A percentile compares a stretch with the other conserved stretches of the same genome.
Conservation (phyloP, 1,140 invertebrate genomes). For the Dinoponera quadriceps region DNA sequence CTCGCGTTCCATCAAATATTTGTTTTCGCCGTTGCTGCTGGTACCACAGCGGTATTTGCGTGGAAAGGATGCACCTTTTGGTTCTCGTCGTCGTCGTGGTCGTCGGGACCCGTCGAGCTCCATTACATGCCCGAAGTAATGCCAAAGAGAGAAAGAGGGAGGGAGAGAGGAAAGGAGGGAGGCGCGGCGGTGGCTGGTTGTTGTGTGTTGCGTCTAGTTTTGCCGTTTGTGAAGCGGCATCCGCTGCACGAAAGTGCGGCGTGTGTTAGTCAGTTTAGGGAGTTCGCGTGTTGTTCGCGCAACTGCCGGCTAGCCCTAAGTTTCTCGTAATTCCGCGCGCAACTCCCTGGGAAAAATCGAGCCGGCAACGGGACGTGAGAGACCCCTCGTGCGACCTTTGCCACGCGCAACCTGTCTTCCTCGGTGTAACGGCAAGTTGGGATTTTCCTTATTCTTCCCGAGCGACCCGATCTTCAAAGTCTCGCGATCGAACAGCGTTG, state of each 20-base stretch:
- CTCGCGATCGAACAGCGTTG: no score
- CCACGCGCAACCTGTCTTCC: not conserved
- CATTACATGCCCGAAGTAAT: conserved; percentile 56
- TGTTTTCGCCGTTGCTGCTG: conserved; percentile 39
- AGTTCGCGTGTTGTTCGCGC: conserved; percentile 48
- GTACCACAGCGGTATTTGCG: conserved; percentile 47
- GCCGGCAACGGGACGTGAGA: not conserved
- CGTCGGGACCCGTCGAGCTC: conserved; percentile 4
- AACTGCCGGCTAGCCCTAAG: conserved; percentile 42
- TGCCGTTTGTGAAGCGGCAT: conserved; percentile 39
- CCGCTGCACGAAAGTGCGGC: conserved; percentile 40
- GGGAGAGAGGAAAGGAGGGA: no score
- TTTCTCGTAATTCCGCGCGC: conserved; percentile 45
- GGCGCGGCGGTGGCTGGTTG: not conserved
- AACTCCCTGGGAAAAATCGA: conserved; percentile 32
- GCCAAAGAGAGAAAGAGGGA: conserved; percentile 24
- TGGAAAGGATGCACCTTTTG: conserved; percentile 54
- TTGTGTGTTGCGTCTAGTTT: conserved; percentile 53
- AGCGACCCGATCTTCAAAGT: no score
- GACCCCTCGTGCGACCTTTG: not conserved
- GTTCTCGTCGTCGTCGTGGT: conserved; percentile 13
- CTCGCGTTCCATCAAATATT: conserved; percentile 49
- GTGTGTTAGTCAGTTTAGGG: conserved; percentile 52
- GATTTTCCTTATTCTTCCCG: no score
- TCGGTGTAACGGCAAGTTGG: not conserved